A percentile compares a stretch with the other conserved stretches of the same genome.
phyloP scores from a whole-genome alignment of 2,888 invertebrate species.

The Eupithecia pulchellata region DNA sequence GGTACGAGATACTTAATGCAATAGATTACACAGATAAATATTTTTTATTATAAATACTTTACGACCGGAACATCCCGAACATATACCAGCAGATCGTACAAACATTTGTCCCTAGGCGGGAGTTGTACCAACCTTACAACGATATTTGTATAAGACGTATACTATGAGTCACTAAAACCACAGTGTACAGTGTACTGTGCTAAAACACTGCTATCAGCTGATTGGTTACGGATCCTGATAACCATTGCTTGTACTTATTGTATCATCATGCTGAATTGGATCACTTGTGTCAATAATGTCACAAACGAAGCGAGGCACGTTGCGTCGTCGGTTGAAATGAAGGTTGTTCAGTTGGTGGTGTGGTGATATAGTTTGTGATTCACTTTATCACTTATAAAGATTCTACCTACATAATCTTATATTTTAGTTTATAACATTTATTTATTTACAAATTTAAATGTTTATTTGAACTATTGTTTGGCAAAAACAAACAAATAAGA shows the following conservation, averaged over 20 bases:
- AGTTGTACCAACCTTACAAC: too few relatives aligned
- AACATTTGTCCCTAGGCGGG: too few relatives aligned
- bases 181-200: too few relatives aligned
- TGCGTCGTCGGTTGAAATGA: conserved; percentile 6
- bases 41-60: too few relatives aligned
- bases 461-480: too few relatives aligned
- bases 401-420: background rate
- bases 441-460: too few relatives aligned
- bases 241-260: conserved; percentile 8
- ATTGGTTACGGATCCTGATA: conserved; percentile 24
- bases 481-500: too few relatives aligned
- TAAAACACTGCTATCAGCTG: conserved; percentile 19
- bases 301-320: conserved; percentile 10
- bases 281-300: conserved; percentile 31
- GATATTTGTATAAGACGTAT: too few relatives aligned
- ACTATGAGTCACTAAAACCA: conserved; percentile 26
- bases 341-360: conserved; percentile 13
- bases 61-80: too few relatives aligned
- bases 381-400: background rate
- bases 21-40: too few relatives aligned
- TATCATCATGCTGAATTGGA: conserved; percentile 10
- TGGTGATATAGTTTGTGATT: conserved; percentile 7
- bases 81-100: too few relatives aligned
- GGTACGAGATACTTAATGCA: too few relatives aligned
- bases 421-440: background rate